Evolutionary conservation across 2,888 invertebrate species (phyloP).

Genomic region (Tholera decimalis): DNA sequence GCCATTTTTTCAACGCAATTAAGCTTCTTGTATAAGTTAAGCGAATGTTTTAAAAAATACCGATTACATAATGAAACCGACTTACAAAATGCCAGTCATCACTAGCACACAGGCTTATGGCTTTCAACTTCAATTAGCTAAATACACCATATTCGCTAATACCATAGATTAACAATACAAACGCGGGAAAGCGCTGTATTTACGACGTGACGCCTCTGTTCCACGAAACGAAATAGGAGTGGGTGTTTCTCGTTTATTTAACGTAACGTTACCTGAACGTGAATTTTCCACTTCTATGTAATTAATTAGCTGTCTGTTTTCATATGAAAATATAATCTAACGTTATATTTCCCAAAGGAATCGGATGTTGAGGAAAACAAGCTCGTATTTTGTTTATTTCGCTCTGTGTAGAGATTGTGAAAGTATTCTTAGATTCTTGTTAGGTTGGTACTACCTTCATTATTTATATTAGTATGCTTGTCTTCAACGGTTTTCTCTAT

Average conservation of each 20-base stretch:
- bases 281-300: constrained; percentile 35
- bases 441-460: not conserved
- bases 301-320: constrained; percentile 42
- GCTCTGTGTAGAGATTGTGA: not conserved
- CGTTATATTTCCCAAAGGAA: constrained; percentile 3
- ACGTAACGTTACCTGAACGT: constrained; percentile 24
- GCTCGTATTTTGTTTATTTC: not conserved
- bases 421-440: constrained; percentile 8
- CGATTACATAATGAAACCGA: too few species aligned
- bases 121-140: constrained; percentile 11
- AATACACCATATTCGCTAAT: constrained; percentile 20
- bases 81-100: constrained; percentile 1
- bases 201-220: constrained; percentile 33
- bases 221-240: constrained; percentile 42
- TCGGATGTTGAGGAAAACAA: constrained; percentile 14
- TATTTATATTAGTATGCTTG: not conserved
- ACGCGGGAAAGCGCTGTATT: constrained; percentile 46
- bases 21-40: too few species aligned
- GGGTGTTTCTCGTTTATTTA: constrained; percentile 50
- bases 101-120: not conserved
- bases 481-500: constrained; percentile 6
- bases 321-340: constrained; percentile 28
- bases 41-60: too few species aligned
- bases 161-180: constrained; percentile 26
- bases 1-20: too few species aligned